A percentile compares a stretch with the other conserved stretches of the same genome.
Conservation (phyloP, 2,797 vertebrate genomes). For the Megaceryle alcyon region DNA sequence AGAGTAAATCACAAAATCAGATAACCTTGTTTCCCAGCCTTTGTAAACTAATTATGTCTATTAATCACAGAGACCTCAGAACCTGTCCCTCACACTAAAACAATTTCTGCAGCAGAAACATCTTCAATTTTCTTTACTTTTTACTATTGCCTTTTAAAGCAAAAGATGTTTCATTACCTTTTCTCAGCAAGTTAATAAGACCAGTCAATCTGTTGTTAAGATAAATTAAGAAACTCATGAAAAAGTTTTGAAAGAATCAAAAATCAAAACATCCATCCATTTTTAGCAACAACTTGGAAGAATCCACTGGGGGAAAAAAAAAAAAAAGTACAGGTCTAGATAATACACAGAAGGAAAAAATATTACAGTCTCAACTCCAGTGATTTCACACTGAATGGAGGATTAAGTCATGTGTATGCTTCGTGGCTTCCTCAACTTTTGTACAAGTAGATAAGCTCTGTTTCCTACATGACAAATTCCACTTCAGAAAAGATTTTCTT, state of each 20-base stretch:
- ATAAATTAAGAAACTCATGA: slow-evolving; percentile 6
- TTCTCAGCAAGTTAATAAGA: slow-evolving; percentile 16
- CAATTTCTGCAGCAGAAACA: neutral
- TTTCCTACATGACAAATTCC: neutral
- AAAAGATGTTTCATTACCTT: slow-evolving; percentile 36
- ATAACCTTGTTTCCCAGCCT: slow-evolving; percentile 73
- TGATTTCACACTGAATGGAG: neutral
- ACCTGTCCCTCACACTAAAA: slow-evolving; percentile 45
- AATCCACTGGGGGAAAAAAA: neutral
- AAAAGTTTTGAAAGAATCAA: neutral
- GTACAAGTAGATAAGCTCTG: neutral
- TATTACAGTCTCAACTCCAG: neutral
- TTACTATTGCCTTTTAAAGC: neutral
- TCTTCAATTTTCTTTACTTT: slow-evolving; percentile 2
- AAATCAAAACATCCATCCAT: neutral
- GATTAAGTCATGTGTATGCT: neutral
- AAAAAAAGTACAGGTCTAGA: neutral
- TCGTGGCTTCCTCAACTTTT: neutral
- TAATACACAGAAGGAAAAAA: neutral
- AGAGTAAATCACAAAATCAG: slow-evolving; percentile 64
- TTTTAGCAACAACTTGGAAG: neutral
- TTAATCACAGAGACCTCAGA: slow-evolving; percentile 71
- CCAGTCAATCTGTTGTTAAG: neutral
- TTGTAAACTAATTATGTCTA: slow-evolving; percentile 76
- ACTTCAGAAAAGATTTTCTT: neutral